These are phyloP conservation scores for Phoenicopterus ruber DNA, from an alignment of 2,113 vertebrate genomes.

Conservation along the genomic window DNA sequence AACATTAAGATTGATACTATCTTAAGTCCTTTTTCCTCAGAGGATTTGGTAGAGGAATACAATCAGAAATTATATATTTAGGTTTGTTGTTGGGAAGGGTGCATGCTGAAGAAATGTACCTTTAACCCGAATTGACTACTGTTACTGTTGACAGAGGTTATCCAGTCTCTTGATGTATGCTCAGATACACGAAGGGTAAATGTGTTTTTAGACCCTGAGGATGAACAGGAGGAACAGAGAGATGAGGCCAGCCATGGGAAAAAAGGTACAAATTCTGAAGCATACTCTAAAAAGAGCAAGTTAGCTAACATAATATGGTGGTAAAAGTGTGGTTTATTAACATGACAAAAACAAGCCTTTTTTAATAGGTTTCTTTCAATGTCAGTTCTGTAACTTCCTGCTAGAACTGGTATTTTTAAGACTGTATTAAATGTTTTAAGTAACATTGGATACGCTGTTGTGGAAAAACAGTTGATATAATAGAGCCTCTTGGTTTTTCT, in stretches of 20 bases:
- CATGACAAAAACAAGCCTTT: neutral
- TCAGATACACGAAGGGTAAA: neutral
- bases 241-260: neutral
- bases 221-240: neutral
- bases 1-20: neutral
- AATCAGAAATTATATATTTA: neutral
- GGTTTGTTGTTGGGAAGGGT: neutral
- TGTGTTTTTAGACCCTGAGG: neutral
- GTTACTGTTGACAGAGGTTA: neutral
- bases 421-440: neutral
- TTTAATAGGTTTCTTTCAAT: neutral
- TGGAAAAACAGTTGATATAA: neutral
- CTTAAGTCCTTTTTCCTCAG: neutral
- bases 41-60: neutral
- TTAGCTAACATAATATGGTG: neutral
- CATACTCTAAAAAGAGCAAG: neutral
- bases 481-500: neutral
- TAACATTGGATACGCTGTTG: neutral
- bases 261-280: neutral
- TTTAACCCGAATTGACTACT: fast-evolving
- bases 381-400: neutral
- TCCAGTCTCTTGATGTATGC: neutral
- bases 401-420: neutral
- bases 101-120: neutral
- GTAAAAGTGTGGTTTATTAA: neutral